Evolutionary conservation across 2,113 vertebrate species (phyloP).

Genomic region (Thoracochromis brauschi): DNA sequence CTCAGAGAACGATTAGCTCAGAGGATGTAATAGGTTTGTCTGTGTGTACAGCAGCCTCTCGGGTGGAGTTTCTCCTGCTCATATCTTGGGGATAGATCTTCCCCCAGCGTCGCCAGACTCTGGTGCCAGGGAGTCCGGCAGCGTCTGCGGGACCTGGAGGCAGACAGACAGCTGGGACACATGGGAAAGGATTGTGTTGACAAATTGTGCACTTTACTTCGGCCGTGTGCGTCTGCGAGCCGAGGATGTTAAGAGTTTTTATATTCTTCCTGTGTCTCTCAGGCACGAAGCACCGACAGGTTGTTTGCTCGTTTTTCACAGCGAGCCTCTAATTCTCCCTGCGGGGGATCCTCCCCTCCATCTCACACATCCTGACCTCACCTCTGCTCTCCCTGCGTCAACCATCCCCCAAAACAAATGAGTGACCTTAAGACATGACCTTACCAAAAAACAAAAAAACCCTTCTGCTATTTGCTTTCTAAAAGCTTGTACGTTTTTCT

Average conservation of each 20-base stretch:
- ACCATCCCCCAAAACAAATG: neutral
- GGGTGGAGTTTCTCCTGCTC: conserved; percentile 68
- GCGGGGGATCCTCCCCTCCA: neutral
- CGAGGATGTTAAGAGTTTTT: neutral
- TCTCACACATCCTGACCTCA: conserved; percentile 34
- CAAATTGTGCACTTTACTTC: neutral
- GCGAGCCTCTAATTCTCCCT: neutral
- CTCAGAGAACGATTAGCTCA: neutral
- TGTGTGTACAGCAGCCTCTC: conserved; percentile 20
- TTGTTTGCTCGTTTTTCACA: conserved; percentile 72
- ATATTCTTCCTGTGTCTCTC: neutral
- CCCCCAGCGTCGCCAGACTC: conserved; percentile 66
- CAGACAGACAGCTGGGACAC: conserved; percentile 42
- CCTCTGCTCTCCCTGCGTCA: neutral
- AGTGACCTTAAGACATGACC: neutral
- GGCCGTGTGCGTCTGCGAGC: neutral
- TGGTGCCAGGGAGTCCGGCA: conserved; percentile 85
- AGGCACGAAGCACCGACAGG: neutral
- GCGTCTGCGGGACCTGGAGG: conserved; percentile 35
- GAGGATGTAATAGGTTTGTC: conserved; percentile 69
- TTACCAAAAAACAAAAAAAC: neutral
- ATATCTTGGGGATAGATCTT: conserved; percentile 77
- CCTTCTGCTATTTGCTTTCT: neutral
- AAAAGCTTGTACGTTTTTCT: neutral
- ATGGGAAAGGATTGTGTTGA: conserved; percentile 80